Evolutionary conservation across 2,888 invertebrate genomes (phyloP).

Genomic region (Zaprionus lineosus): DNA sequence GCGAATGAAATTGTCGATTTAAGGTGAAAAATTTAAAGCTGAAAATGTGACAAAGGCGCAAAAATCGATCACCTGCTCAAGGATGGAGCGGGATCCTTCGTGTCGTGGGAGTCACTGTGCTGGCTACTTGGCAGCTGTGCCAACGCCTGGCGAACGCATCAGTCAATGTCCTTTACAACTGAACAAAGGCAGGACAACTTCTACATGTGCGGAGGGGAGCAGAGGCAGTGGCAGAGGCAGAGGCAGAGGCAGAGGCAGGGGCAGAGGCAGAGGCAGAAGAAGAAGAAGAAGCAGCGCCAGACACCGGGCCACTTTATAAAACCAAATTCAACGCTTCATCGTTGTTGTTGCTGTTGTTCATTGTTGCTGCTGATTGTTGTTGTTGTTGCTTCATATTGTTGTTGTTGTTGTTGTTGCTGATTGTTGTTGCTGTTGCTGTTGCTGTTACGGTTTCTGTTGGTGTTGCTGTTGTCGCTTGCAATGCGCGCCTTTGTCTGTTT

Average conservation of each 20-base stretch:
- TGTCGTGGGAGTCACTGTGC: constrained; percentile 53
- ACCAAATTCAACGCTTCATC: constrained; percentile 55
- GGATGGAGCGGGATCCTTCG: constrained; percentile 14
- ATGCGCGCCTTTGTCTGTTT: constrained; percentile 67
- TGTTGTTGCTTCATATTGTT: background rate
- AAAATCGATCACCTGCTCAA: constrained; percentile 76
- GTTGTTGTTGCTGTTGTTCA: constrained; percentile 16
- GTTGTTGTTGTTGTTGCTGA: constrained; percentile 11
- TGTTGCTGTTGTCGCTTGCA: constrained; percentile 40
- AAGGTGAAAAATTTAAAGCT: constrained; percentile 28
- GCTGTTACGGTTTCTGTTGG: background rate
- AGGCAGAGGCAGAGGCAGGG: too few species aligned
- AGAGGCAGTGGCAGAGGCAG: too few species aligned
- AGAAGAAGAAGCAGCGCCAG: constrained; percentile 24
- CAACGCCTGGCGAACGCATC: constrained; percentile 73
- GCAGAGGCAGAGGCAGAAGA: too few species aligned
- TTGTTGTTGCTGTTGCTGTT: constrained; percentile 12
- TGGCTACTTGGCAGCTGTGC: constrained; percentile 67
- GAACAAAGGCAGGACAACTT: constrained; percentile 71
- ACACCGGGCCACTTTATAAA: constrained; percentile 66
- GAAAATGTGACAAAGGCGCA: constrained; percentile 17
- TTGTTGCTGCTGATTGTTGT: constrained; percentile 3
- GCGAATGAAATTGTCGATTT: constrained; percentile 49
- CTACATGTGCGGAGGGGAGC: constrained; percentile 7
- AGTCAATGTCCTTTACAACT: constrained; percentile 77